Base-by-base conservation (phyloP, 1,140 invertebrate genomes). In the Drosophila aff. region DNA sequence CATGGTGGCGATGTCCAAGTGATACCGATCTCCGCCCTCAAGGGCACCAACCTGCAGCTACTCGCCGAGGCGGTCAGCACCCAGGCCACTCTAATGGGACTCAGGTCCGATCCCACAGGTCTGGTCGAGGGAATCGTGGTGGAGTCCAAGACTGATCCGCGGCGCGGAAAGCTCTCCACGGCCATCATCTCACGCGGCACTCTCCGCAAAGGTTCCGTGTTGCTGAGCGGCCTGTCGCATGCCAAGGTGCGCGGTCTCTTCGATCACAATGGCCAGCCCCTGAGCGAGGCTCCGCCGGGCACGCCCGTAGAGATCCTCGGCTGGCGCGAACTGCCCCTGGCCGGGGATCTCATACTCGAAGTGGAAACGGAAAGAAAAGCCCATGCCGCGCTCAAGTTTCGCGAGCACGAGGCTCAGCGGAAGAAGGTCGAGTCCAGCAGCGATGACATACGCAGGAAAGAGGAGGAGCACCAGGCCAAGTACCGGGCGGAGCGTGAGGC, bases 1-100 rank as follows among this genome's bases (percentile, higher is more conserved):
- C 92, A 96, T 65, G 99, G 99, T 1, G 99, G 99, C 2, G 98
- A 99, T 75, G 94, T 99, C 6, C 98, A 99, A 93, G 95, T 96
- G 38, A 95, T 99, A 61, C 95, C 96, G 23, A 96, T 99, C 73
- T 99, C 98, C 0, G 99, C 99, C 0, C 93, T 99, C 0, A 95
- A 97, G 92, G 95, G 95, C 59, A 96, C 95, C 3, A 98, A 98
- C 93, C 91, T 99, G n/a, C 93, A 96, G 67, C 90, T 94, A 1
- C 93, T 99, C 15, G 95, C 97, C 38, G 98, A 99, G 86, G 96
- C 98, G 0, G 95, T 99, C 60, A 94, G 96, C 16, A 91, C 96
- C 10, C 96, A 98, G 93, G 97, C 99, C 0, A 98, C 99, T 92
- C 76, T 99, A 1, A 95, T 99, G 95, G 95, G 97, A 21, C 93